These are phyloP conservation scores for Pheosia gnoma DNA, from an alignment of 2,888 invertebrate species.

Conservation along the genomic window DNA sequence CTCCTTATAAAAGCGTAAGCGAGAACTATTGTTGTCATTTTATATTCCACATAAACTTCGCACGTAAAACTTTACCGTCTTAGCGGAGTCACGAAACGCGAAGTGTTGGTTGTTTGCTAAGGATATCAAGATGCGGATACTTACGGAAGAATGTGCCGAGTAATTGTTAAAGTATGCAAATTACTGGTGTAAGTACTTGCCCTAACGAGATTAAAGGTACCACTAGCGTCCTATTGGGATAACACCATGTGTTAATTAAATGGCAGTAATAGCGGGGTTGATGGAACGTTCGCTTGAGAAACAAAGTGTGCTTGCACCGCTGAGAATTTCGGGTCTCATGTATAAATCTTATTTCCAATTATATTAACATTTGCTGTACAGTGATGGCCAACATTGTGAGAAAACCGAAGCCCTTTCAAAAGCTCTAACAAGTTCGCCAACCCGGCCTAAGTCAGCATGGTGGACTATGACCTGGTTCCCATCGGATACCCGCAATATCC, in stretches of 20 bases:
- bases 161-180: conserved; percentile 79
- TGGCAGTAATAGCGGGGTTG: not conserved
- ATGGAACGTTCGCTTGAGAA: no score
- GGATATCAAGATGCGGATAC: conserved; percentile 42
- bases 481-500: no score
- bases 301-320: no score
- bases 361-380: no score
- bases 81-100: conserved; percentile 32
- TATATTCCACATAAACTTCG: conserved; percentile 16
- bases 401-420: no score
- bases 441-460: no score
- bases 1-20: not conserved
- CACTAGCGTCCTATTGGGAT: conserved; percentile 46
- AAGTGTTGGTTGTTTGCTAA: conserved; percentile 34
- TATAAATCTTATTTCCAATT: no score
- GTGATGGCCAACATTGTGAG: no score
- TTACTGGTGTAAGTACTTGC: conserved; percentile 39
- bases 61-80: conserved; percentile 15
- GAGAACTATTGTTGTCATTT: conserved; percentile 6
- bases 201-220: conserved; percentile 39
- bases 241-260: conserved; percentile 66
- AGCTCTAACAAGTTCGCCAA: no score
- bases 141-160: conserved; percentile 68
- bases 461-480: no score
- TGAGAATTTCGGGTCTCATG: no score